Evolutionary conservation across 2,797 vertebrate species (phyloP).

Genomic region (Catostomus latipinnis): DNA sequence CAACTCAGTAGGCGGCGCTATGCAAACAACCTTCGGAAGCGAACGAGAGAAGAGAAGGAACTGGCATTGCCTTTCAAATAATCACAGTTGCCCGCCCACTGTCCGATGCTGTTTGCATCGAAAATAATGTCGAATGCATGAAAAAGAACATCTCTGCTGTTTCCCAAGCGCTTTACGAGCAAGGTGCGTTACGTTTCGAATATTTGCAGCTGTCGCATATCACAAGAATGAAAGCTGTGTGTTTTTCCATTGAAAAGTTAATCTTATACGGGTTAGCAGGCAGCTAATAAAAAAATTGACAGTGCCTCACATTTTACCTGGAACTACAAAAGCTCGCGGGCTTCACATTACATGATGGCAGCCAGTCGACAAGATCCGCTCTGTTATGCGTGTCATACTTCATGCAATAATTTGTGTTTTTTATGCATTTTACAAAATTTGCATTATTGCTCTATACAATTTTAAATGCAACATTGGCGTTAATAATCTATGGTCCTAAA

Average conservation of each 20-base stretch:
- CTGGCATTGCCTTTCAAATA: conserved; percentile 55
- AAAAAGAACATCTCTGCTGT: conserved; percentile 2
- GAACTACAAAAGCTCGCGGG: conserved; percentile 43
- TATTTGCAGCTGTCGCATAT: neutral
- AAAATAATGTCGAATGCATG: conserved; percentile 44
- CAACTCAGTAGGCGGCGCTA: conserved; percentile 27
- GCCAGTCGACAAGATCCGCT: conserved; percentile 12
- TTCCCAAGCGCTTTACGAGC: conserved; percentile 21
- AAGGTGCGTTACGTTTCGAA: conserved; percentile 34
- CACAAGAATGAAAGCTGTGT: neutral
- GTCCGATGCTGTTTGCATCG: conserved; percentile 40
- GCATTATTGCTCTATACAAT: neutral
- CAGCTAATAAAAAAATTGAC: conserved; percentile 42
- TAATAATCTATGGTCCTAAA: neutral
- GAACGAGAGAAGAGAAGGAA: conserved; percentile 12
- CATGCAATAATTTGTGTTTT: neutral
- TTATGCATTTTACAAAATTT: neutral
- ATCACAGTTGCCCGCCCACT: conserved; percentile 43
- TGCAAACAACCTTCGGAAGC: neutral
- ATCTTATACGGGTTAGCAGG: conserved; percentile 37
- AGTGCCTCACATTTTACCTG: conserved; percentile 35
- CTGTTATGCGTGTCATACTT: neutral
- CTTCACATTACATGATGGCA: conserved; percentile 23
- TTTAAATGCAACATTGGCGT: neutral
- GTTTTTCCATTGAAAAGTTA: conserved; percentile 43